phyloP scores from a whole-genome alignment of 1,140 invertebrate genomes.

The Microplitis demolitor region DNA sequence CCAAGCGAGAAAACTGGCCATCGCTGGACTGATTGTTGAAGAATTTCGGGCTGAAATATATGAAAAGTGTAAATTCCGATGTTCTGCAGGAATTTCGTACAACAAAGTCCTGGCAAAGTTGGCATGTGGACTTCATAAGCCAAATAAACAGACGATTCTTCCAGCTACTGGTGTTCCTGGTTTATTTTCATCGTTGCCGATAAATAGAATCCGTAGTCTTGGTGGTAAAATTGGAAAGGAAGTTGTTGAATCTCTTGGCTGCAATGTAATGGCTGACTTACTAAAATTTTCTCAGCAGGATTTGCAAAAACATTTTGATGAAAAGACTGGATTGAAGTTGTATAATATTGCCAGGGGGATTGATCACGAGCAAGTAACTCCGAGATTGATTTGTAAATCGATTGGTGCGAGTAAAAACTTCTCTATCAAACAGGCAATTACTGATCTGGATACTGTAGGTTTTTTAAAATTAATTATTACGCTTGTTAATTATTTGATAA shows the following conservation, averaged over 20 bases:
- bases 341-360: slow-evolving; percentile 88
- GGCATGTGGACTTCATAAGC: slow-evolving; percentile 91
- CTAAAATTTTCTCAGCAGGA: slow-evolving; percentile 70
- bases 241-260: slow-evolving; percentile 72
- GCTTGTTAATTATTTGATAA: neutral
- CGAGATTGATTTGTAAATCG: slow-evolving; percentile 85
- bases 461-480: slow-evolving; percentile 17
- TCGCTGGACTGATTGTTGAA: slow-evolving; percentile 83
- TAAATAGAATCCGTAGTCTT: slow-evolving; percentile 82
- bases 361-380: slow-evolving; percentile 83
- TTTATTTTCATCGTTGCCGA: slow-evolving; percentile 72
- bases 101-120: slow-evolving; percentile 96
- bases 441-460: slow-evolving; percentile 65
- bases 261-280: slow-evolving; percentile 81
- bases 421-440: slow-evolving; percentile 78
- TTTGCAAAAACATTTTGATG: slow-evolving; percentile 76
- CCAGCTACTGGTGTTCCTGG: slow-evolving; percentile 68
- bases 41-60: slow-evolving; percentile 83
- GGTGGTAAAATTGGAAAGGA: slow-evolving; percentile 87
- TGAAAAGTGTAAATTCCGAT: slow-evolving; percentile 84
- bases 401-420: slow-evolving; percentile 97
- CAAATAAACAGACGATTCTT: slow-evolving; percentile 90
- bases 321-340: slow-evolving; percentile 88
- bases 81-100: slow-evolving; percentile 94
- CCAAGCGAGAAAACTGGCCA: slow-evolving; percentile 66